Evolutionary conservation across 37 sponge, comb jelly and placozoan genomes (phyloP), one percentile per base, ranked within the genome.

Genomic region (Chondrosia reniformis): DNA sequence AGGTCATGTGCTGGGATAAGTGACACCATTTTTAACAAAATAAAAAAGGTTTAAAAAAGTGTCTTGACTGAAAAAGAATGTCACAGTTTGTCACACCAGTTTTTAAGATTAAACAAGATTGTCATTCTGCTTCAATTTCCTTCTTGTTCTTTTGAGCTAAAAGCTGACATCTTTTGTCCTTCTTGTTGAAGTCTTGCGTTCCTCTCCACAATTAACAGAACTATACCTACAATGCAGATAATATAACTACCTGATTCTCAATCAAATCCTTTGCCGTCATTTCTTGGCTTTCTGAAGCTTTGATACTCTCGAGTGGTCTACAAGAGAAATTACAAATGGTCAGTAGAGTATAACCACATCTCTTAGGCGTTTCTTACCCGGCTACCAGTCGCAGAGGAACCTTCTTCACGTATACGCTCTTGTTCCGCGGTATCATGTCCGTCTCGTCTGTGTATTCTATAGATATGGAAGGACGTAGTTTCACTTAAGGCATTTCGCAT

Each of bases 371-470:
- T 15, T 79, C 90, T 77, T 28, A 89, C 90, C 85, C 77, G 21
- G 86, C 55, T 46, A 80, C 81, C 7, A 82, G 78, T 76, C 76
- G 57, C 6, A 88, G 52, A 4, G 92, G 92, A 39, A 91, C 85
- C 41, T 92, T 67, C 30, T 67, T 67, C 4, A 94, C 81, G 33
- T 87, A 36, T 17, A 94, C 93, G 2, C 89, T 85, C 13, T 93
- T 71, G 67, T 94, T 94, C 43, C 92, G 45, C 2, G 92, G 86
- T 24, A 94, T 81, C 93, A 87, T 88, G 21, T 87, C 91, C 22
- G 61, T 49, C 33, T 88, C 85, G 61, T 89, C 91, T 30, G 58
- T 65, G 62, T 93, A 93, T 46, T 76, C 94, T 93, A 67, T 1
- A 67, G 45, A 73, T 34, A 80, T 21, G 59, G 25, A 34, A 32